Percentiles rank a stretch among this genome's conserved stretches.
phyloP scores from a whole-genome alignment of 2,888 invertebrate genomes.

The Maniola hyperantus region DNA sequence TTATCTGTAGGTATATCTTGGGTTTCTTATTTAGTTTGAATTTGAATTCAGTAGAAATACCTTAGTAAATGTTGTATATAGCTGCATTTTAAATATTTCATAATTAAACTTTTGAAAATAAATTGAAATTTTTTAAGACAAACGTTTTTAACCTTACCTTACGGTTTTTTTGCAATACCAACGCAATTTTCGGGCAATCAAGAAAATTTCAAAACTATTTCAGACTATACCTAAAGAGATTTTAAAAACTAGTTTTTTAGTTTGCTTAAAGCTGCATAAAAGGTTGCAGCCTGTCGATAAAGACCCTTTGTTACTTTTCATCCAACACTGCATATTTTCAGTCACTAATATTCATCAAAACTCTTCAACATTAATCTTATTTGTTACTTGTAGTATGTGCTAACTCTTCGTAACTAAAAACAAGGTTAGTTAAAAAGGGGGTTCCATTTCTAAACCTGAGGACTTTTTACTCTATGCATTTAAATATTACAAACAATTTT shows the following conservation, averaged over 20 bases:
- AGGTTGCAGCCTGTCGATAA: conserved; percentile 67
- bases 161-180: background rate
- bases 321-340: conserved; percentile 66
- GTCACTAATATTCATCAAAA: conserved; percentile 53
- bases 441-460: too few relatives aligned
- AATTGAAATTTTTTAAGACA: too few relatives aligned
- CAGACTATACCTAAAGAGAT: background rate
- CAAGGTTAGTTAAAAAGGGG: too few relatives aligned
- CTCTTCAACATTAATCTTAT: conserved; percentile 22
- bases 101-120: background rate
- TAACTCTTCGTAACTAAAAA: conserved; percentile 21
- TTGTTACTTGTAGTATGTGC: conserved; percentile 14
- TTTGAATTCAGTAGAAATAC: background rate
- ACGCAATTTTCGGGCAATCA: background rate
- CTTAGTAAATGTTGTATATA: background rate
- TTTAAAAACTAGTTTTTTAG: background rate
- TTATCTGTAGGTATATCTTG: background rate
- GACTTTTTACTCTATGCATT: background rate
- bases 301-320: conserved; percentile 75
- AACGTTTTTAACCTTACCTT: too few relatives aligned
- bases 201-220: background rate
- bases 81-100: background rate
- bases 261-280: conserved; percentile 39
- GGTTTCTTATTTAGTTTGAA: background rate
- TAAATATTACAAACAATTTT: background rate